phyloP scores from a whole-genome alignment of 2,888 invertebrate genomes.

The Cerastoderma edule region DNA sequence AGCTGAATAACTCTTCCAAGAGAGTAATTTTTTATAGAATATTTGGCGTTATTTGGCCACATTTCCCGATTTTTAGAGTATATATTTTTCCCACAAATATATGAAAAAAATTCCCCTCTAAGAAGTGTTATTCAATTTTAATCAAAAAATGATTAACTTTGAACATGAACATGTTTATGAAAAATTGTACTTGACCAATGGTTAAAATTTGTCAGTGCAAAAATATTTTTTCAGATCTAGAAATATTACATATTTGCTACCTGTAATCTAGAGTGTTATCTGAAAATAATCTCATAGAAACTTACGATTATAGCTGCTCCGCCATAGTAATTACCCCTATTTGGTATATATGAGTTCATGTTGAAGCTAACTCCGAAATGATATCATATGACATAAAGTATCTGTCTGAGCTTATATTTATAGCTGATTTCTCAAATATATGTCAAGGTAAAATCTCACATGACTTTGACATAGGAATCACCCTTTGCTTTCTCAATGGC shows the following conservation, averaged over 20 bases:
- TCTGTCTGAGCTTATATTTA: neutral
- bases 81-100: too few species aligned
- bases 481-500: too few species aligned
- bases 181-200: neutral
- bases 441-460: constrained; percentile 2
- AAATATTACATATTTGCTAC: neutral
- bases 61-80: too few species aligned
- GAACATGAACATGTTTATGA: too few species aligned
- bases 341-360: constrained; percentile 44
- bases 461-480: too few species aligned
- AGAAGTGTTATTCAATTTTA: too few species aligned
- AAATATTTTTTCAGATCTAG: neutral
- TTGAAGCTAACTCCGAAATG: constrained; percentile 5
- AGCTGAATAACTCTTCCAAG: too few species aligned
- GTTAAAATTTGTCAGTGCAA: neutral
- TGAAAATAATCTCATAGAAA: constrained; percentile 9
- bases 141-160: too few species aligned
- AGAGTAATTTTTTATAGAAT: too few species aligned
- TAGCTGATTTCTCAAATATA: neutral
- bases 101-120: too few species aligned
- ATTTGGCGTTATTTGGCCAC: too few species aligned
- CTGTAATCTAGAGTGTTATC: neutral
- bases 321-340: constrained; percentile 56
- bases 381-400: neutral
- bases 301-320: constrained; percentile 49